Percentiles rank a stretch among this genome's conserved stretches.
Conservation (phyloP, 2,888 invertebrate genomes). For the Hypomecis punctinalis region DNA sequence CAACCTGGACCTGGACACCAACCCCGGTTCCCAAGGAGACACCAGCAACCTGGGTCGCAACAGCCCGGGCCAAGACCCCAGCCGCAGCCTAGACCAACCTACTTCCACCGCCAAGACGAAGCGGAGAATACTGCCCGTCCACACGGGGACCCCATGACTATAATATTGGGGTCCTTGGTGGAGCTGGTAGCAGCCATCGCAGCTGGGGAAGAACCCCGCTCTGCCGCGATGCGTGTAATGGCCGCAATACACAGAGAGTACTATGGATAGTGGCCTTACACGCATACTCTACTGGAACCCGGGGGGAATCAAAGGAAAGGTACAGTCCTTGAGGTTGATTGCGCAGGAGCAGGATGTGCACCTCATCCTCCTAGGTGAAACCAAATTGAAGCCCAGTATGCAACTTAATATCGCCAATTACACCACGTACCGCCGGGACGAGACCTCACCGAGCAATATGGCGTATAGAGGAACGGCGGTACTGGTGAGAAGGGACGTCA, state of each 20-base stretch:
- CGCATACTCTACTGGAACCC: slow-evolving; percentile 24
- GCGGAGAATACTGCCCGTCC: no score
- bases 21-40: no score
- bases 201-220: not conserved
- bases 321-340: not conserved
- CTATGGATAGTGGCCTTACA: not conserved
- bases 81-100: no score
- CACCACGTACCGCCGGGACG: not conserved
- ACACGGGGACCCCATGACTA: not conserved
- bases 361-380: slow-evolving; percentile 13
- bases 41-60: no score
- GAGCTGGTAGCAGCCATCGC: not conserved
- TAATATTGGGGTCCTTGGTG: not conserved
- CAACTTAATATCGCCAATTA: not conserved
- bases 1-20: no score
- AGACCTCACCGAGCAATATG: not conserved
- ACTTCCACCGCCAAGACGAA: no score
- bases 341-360: slow-evolving; percentile 7
- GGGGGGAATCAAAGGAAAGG: slow-evolving; percentile 7
- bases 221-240: not conserved
- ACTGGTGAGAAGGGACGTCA: slow-evolving; percentile 9
- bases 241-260: not conserved
- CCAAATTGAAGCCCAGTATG: not conserved
- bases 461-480: slow-evolving; percentile 15
- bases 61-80: no score